These are phyloP conservation scores for Lamellibrachia columna DNA, from an alignment of 2,888 invertebrate genomes.

Conservation along the genomic window DNA sequence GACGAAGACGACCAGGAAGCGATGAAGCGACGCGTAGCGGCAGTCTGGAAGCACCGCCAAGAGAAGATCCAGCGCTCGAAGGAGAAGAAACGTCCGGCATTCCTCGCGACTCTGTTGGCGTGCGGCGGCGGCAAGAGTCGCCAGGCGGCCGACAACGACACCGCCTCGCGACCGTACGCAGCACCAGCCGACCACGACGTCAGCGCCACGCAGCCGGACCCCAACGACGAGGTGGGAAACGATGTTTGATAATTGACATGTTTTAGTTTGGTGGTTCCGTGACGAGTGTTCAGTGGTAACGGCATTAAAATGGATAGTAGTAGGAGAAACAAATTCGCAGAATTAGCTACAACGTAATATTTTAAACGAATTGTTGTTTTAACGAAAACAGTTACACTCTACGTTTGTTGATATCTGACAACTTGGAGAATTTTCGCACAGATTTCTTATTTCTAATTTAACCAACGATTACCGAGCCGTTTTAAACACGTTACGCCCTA, in stretches of 20 bases:
- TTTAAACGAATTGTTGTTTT: too few relatives aligned
- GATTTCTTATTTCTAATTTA: background rate
- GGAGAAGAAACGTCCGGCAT: constrained; percentile 36
- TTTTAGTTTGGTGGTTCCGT: background rate
- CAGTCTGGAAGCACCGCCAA: constrained; percentile 39
- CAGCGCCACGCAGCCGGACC: constrained; percentile 21
- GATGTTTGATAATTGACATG: too few relatives aligned
- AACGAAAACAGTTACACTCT: too few relatives aligned
- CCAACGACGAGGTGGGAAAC: constrained; percentile 25
- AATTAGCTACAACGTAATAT: too few relatives aligned
- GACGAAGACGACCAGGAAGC: constrained; percentile 39
- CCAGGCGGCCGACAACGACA: constrained; percentile 31
- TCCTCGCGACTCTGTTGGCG: constrained; percentile 38
- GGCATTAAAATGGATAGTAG: too few relatives aligned
- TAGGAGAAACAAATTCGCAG: too few relatives aligned
- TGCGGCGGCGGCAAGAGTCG: constrained; percentile 45
- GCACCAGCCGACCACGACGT: constrained; percentile 22
- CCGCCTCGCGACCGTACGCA: constrained; percentile 23
- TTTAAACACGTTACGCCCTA: background rate
- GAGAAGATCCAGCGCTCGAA: constrained; percentile 6
- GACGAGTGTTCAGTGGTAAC: too few relatives aligned
- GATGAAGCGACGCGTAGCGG: constrained; percentile 41
- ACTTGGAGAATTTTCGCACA: too few relatives aligned
- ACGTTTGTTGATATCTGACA: too few relatives aligned
- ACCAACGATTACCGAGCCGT: background rate